Evolutionary conservation across 2,113 vertebrate species (phyloP).

Genomic region (Myrmophylax atrothorax): DNA sequence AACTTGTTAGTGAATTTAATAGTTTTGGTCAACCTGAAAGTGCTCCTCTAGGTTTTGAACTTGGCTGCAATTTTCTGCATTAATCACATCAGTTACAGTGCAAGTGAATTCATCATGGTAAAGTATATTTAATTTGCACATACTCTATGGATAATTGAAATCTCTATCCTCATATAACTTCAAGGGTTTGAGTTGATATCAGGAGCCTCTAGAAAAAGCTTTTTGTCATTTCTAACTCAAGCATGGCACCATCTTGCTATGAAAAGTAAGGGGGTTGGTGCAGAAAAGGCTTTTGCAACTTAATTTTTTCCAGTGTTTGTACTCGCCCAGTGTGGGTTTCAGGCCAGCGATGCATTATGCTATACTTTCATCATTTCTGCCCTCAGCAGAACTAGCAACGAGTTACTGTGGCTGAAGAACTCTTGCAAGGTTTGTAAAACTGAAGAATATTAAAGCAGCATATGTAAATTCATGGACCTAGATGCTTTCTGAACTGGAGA

Average conservation of each 20-base stretch:
- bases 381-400: not conserved
- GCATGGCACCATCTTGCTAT: accelerated
- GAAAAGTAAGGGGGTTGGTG: not conserved
- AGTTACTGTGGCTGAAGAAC: not conserved
- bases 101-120: not conserved
- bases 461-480: slow-evolving; percentile 19
- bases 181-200: not conserved
- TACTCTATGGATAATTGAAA: not conserved
- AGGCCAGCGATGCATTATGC: not conserved
- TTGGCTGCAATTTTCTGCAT: not conserved
- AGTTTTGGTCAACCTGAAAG: not conserved
- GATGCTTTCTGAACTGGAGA: not conserved
- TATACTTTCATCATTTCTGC: not conserved
- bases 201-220: not conserved
- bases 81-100: not conserved
- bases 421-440: slow-evolving; percentile 19
- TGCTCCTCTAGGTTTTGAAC: not conserved
- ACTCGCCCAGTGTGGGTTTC: not conserved
- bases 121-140: not conserved
- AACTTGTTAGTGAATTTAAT: not conserved
- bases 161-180: not conserved
- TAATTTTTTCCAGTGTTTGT: not conserved
- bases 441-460: not conserved
- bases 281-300: not conserved
- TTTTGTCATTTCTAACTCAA: not conserved